Percentiles rank a stretch among this genome's conserved stretches.
These are phyloP conservation scores for Xiphorhynchus erythropygius DNA, from an alignment of 2,797 vertebrate genomes.

Conservation along the genomic window DNA sequence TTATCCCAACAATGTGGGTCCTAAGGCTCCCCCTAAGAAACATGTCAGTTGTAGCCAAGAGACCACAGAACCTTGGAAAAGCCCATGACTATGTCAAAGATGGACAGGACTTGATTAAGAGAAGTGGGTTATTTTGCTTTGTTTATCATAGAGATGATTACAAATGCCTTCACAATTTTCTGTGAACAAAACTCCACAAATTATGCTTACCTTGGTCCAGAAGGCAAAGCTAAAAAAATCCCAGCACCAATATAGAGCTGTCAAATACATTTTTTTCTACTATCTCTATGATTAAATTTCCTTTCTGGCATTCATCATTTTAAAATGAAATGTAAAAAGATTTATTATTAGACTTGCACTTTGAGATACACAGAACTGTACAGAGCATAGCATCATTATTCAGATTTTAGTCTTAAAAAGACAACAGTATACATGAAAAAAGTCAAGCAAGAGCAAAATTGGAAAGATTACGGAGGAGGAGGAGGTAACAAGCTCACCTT, in stretches of 20 bases:
- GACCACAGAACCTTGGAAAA: not conserved
- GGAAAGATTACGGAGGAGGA: constrained; percentile 20
- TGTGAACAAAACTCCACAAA: not conserved
- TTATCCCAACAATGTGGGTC: not conserved
- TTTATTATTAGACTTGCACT: constrained; percentile 3
- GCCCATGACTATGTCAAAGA: not conserved
- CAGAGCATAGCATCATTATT: not conserved
- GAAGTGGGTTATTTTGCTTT: not conserved
- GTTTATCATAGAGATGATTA: not conserved
- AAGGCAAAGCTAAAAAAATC: not conserved
- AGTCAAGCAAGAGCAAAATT: constrained; percentile 6
- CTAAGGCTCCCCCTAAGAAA: not conserved
- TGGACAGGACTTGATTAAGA: not conserved
- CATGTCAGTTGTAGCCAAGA: not conserved
- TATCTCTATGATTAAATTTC: not conserved
- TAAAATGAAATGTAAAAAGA: constrained; percentile 1
- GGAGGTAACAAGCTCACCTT: not conserved
- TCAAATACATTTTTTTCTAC: not conserved
- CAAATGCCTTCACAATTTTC: not conserved
- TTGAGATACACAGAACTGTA: not conserved
- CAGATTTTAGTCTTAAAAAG: constrained; percentile 6
- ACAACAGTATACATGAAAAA: not conserved
- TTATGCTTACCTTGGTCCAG: not conserved
- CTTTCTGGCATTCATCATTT: not conserved
- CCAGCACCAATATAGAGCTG: not conserved